These are phyloP conservation scores for Staurois parvus DNA, from an alignment of 2,797 vertebrate species.

Conservation along the genomic window DNA sequence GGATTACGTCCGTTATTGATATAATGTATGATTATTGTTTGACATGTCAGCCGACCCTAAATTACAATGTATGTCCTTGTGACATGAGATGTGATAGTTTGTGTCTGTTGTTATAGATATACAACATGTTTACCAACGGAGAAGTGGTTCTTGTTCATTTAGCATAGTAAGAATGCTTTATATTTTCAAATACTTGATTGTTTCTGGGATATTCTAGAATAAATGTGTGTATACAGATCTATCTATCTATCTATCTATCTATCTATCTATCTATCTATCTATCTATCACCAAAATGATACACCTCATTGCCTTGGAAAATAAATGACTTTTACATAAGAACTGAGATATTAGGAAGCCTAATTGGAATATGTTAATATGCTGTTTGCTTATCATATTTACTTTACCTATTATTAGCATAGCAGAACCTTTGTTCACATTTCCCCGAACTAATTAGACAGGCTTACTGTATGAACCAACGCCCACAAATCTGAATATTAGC, in stretches of 20 bases:
- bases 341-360: not conserved
- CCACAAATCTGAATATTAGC: constrained; percentile 43
- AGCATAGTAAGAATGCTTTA: not conserved
- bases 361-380: not conserved
- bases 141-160: not conserved
- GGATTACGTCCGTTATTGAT: not conserved
- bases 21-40: not conserved
- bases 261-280: too few species aligned
- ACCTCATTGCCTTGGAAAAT: not conserved
- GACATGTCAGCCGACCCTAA: not conserved
- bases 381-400: not conserved
- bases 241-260: too few species aligned
- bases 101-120: not conserved
- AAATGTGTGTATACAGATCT: too few species aligned
- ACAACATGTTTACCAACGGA: not conserved
- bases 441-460: constrained; percentile 12
- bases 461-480: constrained; percentile 51
- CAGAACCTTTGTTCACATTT: not conserved
- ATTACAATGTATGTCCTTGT: not conserved
- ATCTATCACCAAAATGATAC: too few species aligned
- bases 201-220: not conserved
- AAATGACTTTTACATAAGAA: not conserved
- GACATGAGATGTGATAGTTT: too few species aligned
- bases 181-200: not conserved
- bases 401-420: not conserved